phyloP scores from a whole-genome alignment of 1,140 invertebrate species.

The Drosophila ananassae region DNA sequence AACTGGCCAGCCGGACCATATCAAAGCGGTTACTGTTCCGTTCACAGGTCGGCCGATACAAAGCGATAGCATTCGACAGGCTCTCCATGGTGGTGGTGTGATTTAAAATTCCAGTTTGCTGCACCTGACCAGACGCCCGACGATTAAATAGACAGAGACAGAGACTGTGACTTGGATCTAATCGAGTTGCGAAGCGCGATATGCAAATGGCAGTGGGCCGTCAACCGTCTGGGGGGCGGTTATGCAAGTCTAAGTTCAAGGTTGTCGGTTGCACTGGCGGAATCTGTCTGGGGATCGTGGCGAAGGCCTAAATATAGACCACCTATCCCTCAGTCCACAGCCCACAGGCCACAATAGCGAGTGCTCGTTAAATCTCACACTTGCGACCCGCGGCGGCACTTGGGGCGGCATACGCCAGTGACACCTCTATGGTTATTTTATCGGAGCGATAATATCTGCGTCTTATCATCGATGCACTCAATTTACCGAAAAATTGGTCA shows the following conservation, averaged over 20 bases:
- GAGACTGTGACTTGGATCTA: slow-evolving; percentile 10
- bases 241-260: slow-evolving; percentile 62
- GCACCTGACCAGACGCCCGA: slow-evolving; percentile 57
- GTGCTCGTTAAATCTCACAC: slow-evolving; percentile 48
- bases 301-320: slow-evolving; percentile 19
- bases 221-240: slow-evolving; percentile 9
- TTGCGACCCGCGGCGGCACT: slow-evolving; percentile 12
- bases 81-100: not conserved
- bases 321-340: too few relatives aligned
- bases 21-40: slow-evolving; percentile 4
- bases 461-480: slow-evolving; percentile 41
- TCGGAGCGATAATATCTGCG: slow-evolving; percentile 39
- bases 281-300: slow-evolving; percentile 38
- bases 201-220: slow-evolving; percentile 52
- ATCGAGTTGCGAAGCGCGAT: slow-evolving; percentile 16
- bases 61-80: slow-evolving; percentile 50
- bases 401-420: not conserved
- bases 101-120: slow-evolving; percentile 71
- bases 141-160: slow-evolving; percentile 8
- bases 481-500: slow-evolving; percentile 46
- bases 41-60: slow-evolving; percentile 64
- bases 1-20: slow-evolving; percentile 4
- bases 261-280: slow-evolving; percentile 35
- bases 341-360: not conserved
- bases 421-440: slow-evolving; percentile 32